Evolutionary conservation across 2,797 vertebrate species (phyloP).

Genomic region (Enteromius trimaculatus): DNA sequence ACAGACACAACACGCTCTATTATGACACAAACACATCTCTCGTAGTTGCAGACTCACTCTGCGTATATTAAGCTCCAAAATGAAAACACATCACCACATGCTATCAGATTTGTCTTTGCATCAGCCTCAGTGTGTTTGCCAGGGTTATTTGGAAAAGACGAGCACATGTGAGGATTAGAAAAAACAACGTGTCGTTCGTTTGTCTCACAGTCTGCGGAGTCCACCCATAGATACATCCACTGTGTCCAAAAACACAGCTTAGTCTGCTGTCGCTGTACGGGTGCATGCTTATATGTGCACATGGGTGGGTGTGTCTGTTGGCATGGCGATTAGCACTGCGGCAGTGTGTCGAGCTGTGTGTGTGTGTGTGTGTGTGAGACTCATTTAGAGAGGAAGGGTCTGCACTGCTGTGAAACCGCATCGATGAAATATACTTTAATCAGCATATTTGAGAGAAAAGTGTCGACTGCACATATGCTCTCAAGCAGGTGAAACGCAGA

Average conservation of each 20-base stretch:
- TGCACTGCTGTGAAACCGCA: constrained; percentile 11
- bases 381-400: constrained; percentile 5
- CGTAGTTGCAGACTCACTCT: not conserved
- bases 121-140: not conserved
- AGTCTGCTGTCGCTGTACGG: not conserved
- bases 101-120: constrained; percentile 1
- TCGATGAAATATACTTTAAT: not conserved
- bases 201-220: not conserved
- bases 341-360: constrained; percentile 34
- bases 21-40: not conserved
- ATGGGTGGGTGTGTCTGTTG: constrained; percentile 33
- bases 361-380: not conserved
- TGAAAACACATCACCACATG: not conserved
- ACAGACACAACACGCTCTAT: not conserved
- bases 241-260: constrained; percentile 5
- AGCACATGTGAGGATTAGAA: not conserved
- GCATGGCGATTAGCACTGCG: constrained; percentile 48
- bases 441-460: constrained; percentile 21
- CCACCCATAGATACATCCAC: not conserved
- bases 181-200: not conserved
- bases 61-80: not conserved
- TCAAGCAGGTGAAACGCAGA: not conserved
- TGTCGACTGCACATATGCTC: not conserved
- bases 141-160: not conserved
- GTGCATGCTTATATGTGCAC: not conserved